Conservation (phyloP, 2,888 invertebrate species). For the Coenonympha glycerion region DNA sequence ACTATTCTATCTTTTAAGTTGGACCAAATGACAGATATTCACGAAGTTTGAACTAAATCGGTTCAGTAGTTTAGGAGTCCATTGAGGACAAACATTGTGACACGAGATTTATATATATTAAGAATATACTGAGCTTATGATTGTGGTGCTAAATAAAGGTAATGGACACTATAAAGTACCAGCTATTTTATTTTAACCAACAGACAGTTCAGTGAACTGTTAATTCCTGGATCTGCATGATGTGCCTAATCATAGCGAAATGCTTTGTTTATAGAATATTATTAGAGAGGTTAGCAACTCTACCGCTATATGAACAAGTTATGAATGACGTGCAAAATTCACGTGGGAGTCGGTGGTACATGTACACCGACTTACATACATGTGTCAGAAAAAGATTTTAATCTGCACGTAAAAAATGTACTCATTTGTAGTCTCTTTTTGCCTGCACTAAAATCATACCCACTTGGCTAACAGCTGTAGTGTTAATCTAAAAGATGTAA, state of each 20-base stretch:
- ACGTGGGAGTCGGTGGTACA: slow-evolving; percentile 17
- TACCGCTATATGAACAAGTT: slow-evolving; percentile 32
- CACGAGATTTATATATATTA: too few relatives aligned
- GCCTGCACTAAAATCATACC: slow-evolving; percentile 7
- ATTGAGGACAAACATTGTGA: too few relatives aligned
- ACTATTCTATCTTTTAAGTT: neutral
- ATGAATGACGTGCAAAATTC: slow-evolving; percentile 19
- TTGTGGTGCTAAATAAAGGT: neutral
- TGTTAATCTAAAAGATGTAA: too few relatives aligned
- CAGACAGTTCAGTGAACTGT: slow-evolving; percentile 34
- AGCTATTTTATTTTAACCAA: neutral
- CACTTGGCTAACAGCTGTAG: neutral
- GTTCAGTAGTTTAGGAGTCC: too few relatives aligned
- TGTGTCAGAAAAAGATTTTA: slow-evolving; percentile 21
- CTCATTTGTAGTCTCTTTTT: slow-evolving; percentile 7
- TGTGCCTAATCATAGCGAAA: slow-evolving; percentile 32
- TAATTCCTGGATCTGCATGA: slow-evolving; percentile 35
- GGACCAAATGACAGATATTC: too few relatives aligned
- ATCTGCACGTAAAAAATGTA: slow-evolving; percentile 19
- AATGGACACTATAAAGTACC: neutral
- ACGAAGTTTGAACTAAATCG: too few relatives aligned
- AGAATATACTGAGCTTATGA: neutral
- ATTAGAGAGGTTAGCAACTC: slow-evolving; percentile 30
- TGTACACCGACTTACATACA: slow-evolving; percentile 1
- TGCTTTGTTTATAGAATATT: slow-evolving; percentile 28